Evolutionary conservation across 2,113 vertebrate genomes (phyloP), one percentile per base, ranked within the genome.

Genomic region (Cettia cetti): DNA sequence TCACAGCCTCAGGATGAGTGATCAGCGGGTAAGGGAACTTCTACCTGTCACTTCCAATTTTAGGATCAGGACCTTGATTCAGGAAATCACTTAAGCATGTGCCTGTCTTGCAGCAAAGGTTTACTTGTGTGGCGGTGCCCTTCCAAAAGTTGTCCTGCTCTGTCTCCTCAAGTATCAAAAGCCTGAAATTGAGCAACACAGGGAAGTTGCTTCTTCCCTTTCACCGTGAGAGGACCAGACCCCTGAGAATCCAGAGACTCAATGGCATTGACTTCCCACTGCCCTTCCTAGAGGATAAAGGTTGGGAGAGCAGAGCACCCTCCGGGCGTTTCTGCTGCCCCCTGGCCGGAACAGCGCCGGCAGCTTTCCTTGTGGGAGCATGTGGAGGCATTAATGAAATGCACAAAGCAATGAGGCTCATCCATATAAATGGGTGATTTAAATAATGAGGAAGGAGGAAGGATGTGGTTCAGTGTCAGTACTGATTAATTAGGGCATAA

Each of bases 401-500:
- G 98, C 98, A 98, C 96, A 96, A 97, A 97, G 98, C 97, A 97
- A 95, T 97, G 97, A 98, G 96, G 91, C 94, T 98, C 97, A 98
- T 98, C 98, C 98, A 98, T 98, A 98, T 98, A 99, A 99, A 99
- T 98, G 97, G 97, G 87, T 98, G 98, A 99, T 99, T 99, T 99
- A 98, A 98, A 98, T 99, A 99, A 99, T 98, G 98, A 99, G 98
- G 97, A 98, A 98, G 97, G 98, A 98, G 98, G 98, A 99, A 98
- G 98, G 98, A 98, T 98, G 98, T 99, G 98, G 98, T 98, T 98
- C 97, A 95, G 96, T 99, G 99, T 99, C 99, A 98, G 97, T 98
- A 98, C 98, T 99, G 98, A 99, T 99, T 99, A 99, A 99, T 99
- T 99, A 98, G 98, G 98, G 98, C 98, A 98, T 98, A 98, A 99